Percentiles rank a stretch among this genome's conserved stretches.
phyloP scores from a whole-genome alignment of 2,797 vertebrate genomes.

The Psittacula derbiana region DNA sequence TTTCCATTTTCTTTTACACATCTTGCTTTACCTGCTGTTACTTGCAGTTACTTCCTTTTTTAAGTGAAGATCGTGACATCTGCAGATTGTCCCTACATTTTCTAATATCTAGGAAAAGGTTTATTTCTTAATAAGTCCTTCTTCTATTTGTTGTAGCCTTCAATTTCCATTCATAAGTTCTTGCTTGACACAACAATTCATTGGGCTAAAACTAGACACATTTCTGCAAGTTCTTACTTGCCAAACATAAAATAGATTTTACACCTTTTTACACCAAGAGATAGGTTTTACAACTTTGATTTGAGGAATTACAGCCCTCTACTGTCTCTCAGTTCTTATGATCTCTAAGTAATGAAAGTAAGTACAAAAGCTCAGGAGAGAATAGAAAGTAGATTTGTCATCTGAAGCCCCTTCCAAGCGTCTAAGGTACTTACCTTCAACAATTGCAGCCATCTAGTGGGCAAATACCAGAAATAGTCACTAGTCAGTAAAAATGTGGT shows the following conservation, averaged over 20 bases:
- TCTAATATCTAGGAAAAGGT: background rate
- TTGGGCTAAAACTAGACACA: background rate
- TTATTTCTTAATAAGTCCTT: background rate
- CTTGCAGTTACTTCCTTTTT: background rate
- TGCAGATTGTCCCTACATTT: background rate
- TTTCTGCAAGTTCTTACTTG: background rate
- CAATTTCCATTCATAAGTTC: background rate
- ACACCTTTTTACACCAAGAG: background rate
- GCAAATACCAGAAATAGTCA: conserved; percentile 39
- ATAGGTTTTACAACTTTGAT: background rate
- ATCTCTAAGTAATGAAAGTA: background rate
- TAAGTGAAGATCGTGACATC: background rate
- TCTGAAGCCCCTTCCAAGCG: background rate
- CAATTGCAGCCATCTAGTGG: conserved; percentile 63
- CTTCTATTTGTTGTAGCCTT: background rate
- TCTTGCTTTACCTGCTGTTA: background rate
- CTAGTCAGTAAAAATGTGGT: background rate
- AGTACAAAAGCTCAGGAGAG: background rate
- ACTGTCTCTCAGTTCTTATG: background rate
- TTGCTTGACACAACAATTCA: background rate
- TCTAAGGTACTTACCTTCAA: conserved; percentile 29
- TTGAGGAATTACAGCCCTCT: background rate
- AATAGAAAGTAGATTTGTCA: background rate
- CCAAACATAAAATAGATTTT: background rate
- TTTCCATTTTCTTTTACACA: background rate